A percentile compares a stretch with the other conserved stretches of the same genome.
Conservation (phyloP, 1,140 invertebrate genomes). For the Rhagoletis zephyria region DNA sequence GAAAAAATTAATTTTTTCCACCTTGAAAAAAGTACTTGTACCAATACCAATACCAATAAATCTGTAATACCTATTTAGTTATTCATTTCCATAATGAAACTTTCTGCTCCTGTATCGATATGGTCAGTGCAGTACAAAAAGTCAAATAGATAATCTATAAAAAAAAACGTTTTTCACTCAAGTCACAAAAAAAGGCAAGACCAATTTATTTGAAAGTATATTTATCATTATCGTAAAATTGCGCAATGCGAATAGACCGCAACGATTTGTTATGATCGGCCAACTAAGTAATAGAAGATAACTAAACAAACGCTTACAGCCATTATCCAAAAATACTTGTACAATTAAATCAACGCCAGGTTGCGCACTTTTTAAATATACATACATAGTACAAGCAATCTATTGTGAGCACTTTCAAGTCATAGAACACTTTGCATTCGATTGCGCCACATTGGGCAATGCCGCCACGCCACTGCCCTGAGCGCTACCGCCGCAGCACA, state of each 20-base stretch:
- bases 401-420: neutral
- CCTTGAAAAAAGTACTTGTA: too few relatives aligned
- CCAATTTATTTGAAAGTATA: conserved; percentile 19
- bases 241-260: neutral
- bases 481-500: neutral
- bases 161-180: neutral
- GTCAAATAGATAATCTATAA: neutral
- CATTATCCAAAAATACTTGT: neutral
- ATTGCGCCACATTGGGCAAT: neutral
- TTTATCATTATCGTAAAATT: conserved; percentile 34
- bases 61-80: too few relatives aligned
- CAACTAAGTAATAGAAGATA: neutral
- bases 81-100: too few relatives aligned
- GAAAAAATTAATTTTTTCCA: too few relatives aligned
- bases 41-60: too few relatives aligned
- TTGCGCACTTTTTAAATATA: neutral
- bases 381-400: neutral
- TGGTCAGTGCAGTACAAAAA: neutral
- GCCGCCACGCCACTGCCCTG: conserved; percentile 32
- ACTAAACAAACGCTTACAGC: neutral
- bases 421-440: conserved; percentile 27
- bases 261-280: neutral
- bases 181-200: neutral
- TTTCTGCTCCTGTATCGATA: neutral
- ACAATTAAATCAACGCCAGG: conserved; percentile 34